Percentiles rank a stretch among this genome's conserved stretches.
Conservation (phyloP, 2,888 invertebrate genomes). For the Perdita meconis region DNA sequence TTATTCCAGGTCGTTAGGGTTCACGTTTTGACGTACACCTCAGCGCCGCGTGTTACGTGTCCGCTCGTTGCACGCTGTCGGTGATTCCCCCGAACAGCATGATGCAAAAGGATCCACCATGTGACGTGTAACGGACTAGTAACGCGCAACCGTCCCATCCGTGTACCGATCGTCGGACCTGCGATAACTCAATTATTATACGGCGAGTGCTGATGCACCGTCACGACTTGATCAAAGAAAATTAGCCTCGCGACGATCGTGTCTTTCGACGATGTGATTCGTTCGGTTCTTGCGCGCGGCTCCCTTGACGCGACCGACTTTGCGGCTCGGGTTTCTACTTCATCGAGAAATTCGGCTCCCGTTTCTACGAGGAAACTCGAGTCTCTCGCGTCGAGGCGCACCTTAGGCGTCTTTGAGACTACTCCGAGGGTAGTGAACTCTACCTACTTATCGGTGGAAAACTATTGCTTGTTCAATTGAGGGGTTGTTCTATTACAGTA, state of each 20-base stretch:
- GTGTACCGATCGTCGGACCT: constrained; percentile 73
- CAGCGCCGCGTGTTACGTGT: constrained; percentile 41
- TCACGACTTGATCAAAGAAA: constrained; percentile 41
- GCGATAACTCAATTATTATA: constrained; percentile 75
- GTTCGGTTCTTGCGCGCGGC: constrained; percentile 1
- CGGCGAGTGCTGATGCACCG: not conserved
- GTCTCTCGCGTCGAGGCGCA: not conserved
- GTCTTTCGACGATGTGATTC: constrained; percentile 13
- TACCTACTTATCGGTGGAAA: too few relatives aligned
- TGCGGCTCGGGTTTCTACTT: not conserved
- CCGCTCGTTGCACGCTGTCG: constrained; percentile 43
- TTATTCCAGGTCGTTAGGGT: constrained; percentile 64
- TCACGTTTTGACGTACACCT: constrained; percentile 53
- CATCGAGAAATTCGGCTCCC: not conserved
- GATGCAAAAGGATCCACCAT: constrained; percentile 62
- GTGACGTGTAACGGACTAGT: constrained; percentile 64
- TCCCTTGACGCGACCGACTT: not conserved
- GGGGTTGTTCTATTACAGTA: too few relatives aligned
- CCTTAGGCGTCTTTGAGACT: not conserved
- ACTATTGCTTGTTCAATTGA: too few relatives aligned
- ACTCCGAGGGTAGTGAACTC: too few relatives aligned
- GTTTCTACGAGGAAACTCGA: constrained; percentile 7
- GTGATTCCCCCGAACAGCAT: constrained; percentile 53
- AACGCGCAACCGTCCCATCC: constrained; percentile 72
- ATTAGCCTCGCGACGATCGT: constrained; percentile 35